Base-by-base conservation (phyloP, 2,888 invertebrate genomes). In the Heliothis peltigera region DNA sequence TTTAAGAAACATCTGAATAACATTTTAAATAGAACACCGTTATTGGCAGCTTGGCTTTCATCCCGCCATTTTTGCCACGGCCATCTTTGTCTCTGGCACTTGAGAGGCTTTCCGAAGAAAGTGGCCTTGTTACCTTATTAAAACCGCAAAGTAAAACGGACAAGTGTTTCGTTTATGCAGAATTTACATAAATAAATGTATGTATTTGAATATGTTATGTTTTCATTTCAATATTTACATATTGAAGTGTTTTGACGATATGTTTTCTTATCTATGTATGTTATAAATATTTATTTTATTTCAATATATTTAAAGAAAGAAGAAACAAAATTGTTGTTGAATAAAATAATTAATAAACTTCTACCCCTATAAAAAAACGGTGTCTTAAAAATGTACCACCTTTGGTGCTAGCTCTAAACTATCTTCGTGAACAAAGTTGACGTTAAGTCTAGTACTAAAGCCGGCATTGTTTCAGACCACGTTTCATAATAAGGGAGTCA, bases 91-190 rank as follows among this genome's bases (percentile, higher is more conserved):
- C 32, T 32, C 15, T n/a, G 21, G 12, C 44, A 48, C 42, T 25
- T 22, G 49, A 8, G 10, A 42, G 15, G 10, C 21, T 0, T 28
- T 42, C 15, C 17, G 43, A 69, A 55, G 70, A 70, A 75, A 73
- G 60, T 51, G 60, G 4, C 76, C 64, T 48, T 22, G 55, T 54
- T 73, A 39, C 56, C 64, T 48, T 32, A 61, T 54, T 73, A 39
- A 51, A 69, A 12, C 32, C 25, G n/a, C 47, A 39, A 0, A n/a
- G 43, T 8, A 17, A 53, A 52, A 43, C 39, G 35, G 57, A 44
- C 57, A 72, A 32, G 52, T 32, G 22, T 44, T 72, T 56, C 64
- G 72, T 56, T 44, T 43, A 22, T 59, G 43, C 12, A 35, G 19
- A 28, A 53, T 71, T 56, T 28, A 48, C 47, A 56, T 64, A 53